Evolutionary conservation across 2,113 vertebrate genomes (phyloP).

Genomic region (Otocyon megalotis): DNA sequence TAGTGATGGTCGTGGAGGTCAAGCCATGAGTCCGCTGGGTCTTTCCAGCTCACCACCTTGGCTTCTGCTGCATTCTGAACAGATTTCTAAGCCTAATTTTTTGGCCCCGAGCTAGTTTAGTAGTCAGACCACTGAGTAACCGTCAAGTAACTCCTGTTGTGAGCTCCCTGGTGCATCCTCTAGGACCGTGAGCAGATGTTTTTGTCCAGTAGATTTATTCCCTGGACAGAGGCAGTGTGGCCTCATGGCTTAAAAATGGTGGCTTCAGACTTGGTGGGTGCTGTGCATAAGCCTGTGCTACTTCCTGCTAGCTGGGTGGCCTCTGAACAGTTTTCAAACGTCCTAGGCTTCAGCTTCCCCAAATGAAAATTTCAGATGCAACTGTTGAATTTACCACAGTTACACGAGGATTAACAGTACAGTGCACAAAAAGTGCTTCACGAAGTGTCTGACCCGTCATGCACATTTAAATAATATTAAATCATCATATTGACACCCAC

Average conservation of each 20-base stretch:
- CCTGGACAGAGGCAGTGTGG: neutral
- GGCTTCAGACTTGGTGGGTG: rapidly evolving
- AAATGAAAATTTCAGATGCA: neutral
- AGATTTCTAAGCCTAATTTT: neutral
- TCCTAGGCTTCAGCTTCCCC: neutral
- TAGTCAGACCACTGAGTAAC: neutral
- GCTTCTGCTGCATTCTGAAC: neutral
- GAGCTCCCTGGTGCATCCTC: neutral
- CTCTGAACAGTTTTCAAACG: neutral
- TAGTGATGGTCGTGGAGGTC: neutral
- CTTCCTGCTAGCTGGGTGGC: neutral
- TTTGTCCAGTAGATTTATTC: neutral
- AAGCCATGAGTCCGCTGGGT: neutral
- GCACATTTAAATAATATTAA: neutral
- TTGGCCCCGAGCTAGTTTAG: neutral
- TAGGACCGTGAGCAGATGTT: neutral
- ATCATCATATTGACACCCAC: neutral
- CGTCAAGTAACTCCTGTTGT: neutral
- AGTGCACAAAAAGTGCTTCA: neutral
- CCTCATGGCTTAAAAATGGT: neutral
- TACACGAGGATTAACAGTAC: neutral
- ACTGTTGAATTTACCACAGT: neutral
- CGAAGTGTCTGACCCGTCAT: neutral
- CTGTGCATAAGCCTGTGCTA: neutral
- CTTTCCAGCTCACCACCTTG: neutral